A percentile compares a stretch with the other conserved stretches of the same genome.
Conservation (phyloP, 2,888 invertebrate species). For the Epistrophe grossulariae region DNA sequence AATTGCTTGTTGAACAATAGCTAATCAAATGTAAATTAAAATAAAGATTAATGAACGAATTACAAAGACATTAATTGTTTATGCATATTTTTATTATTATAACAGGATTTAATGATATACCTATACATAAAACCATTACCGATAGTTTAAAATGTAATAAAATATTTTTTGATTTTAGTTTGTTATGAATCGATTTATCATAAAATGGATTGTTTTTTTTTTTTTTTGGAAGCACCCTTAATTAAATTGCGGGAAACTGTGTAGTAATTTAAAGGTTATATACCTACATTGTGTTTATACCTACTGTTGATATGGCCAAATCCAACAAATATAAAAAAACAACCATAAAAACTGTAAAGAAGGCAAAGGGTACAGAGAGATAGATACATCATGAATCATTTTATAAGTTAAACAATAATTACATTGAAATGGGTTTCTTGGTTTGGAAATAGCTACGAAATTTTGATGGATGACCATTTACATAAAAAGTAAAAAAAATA, state of each 20-base stretch:
- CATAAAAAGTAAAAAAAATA: background rate
- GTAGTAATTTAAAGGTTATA: constrained; percentile 20
- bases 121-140: background rate
- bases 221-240: constrained; percentile 8
- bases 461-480: constrained; percentile 20
- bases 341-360: background rate
- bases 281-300: constrained; percentile 12
- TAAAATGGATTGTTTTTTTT: background rate
- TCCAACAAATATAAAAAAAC: background rate
- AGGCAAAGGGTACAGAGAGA: background rate
- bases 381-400: background rate
- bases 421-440: constrained; percentile 10
- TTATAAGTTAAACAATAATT: constrained; percentile 14
- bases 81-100: background rate
- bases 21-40: constrained; percentile 8
- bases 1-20: constrained; percentile 22
- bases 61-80: background rate
- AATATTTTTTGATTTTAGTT: background rate
- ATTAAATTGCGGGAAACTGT: constrained; percentile 2
- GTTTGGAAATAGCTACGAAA: background rate
- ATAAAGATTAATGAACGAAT: constrained; percentile 17
- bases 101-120: background rate
- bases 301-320: background rate
- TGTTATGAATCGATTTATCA: constrained; percentile 32
- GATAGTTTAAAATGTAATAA: constrained; percentile 17